Evolutionary conservation across 2,113 vertebrate genomes (phyloP).

Genomic region (Nematolebias whitei): DNA sequence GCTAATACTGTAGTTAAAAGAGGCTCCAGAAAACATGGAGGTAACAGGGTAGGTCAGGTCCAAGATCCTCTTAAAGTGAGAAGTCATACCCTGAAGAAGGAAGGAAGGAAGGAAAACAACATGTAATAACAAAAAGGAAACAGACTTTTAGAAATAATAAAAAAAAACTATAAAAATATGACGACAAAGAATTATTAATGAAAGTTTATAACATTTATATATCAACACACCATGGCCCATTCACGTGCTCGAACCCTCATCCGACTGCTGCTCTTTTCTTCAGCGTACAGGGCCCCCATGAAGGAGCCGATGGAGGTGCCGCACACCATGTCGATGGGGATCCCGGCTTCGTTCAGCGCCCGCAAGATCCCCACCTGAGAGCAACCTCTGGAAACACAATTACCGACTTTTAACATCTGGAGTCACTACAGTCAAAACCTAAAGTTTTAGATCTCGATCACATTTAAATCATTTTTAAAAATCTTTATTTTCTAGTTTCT

Average conservation of each 20-base stretch:
- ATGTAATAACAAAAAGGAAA: not conserved
- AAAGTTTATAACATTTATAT: not conserved
- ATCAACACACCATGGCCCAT: slow-evolving; percentile 87
- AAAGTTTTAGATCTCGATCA: no score
- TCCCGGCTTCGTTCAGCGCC: slow-evolving; percentile 86
- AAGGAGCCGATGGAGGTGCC: slow-evolving; percentile 93
- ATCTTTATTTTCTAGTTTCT: no score
- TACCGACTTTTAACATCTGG: not conserved
- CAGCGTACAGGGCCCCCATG: slow-evolving; percentile 90
- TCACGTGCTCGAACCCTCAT: slow-evolving; percentile 88
- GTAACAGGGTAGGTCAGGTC: slow-evolving; percentile 94
- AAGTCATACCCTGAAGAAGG: slow-evolving; percentile 85
- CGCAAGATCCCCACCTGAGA: slow-evolving; percentile 90
- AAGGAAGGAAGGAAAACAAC: not conserved
- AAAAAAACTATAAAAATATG: not conserved
- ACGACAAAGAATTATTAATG: not conserved
- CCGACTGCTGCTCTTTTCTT: slow-evolving; percentile 89
- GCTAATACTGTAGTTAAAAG: slow-evolving; percentile 88
- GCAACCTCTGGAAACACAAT: slow-evolving; percentile 82
- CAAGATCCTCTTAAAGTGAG: slow-evolving; percentile 84
- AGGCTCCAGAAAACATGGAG: slow-evolving; percentile 92
- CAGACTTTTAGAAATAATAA: not conserved
- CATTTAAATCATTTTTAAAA: no score
- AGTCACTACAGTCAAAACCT: no score
- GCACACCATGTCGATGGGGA: slow-evolving; percentile 91